These are phyloP conservation scores for Drosophila triauraria DNA, from an alignment of 1,140 invertebrate species.

Conservation along the genomic window DNA sequence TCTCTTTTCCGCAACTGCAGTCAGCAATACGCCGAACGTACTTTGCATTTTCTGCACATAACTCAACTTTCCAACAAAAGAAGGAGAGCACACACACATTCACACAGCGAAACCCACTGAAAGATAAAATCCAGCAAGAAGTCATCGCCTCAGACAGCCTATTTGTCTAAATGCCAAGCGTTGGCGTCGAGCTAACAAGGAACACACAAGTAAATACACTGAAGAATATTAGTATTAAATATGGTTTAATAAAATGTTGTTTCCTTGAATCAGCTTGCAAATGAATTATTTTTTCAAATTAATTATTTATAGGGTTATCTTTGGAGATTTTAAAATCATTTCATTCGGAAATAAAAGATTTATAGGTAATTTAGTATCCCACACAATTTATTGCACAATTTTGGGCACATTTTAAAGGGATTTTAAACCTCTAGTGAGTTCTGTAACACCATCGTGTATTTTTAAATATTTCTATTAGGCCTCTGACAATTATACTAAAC, in stretches of 20 bases:
- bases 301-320: no score
- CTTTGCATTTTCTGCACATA: conserved; percentile 72
- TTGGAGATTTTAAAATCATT: no score
- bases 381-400: no score
- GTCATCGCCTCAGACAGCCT: conserved; percentile 41
- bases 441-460: no score
- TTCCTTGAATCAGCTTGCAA: background rate
- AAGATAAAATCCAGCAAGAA: conserved; percentile 30
- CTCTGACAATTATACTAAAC: no score
- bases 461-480: no score
- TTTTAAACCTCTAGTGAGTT: no score
- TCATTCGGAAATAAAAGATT: no score
- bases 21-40: conserved; percentile 26
- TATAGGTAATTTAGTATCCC: no score
- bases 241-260: background rate
- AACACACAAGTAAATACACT: conserved; percentile 17
- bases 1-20: conserved; percentile 20
- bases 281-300: no score
- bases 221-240: background rate
- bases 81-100: conserved; percentile 27
- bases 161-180: conserved; percentile 66
- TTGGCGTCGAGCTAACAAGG: conserved; percentile 32
- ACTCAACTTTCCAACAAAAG: conserved; percentile 60
- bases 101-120: conserved; percentile 13
- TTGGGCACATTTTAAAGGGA: no score